Percentiles rank a stretch among this genome's conserved stretches.
phyloP scores from a whole-genome alignment of 2,888 invertebrate species.

The Drosophila infuscata region DNA sequence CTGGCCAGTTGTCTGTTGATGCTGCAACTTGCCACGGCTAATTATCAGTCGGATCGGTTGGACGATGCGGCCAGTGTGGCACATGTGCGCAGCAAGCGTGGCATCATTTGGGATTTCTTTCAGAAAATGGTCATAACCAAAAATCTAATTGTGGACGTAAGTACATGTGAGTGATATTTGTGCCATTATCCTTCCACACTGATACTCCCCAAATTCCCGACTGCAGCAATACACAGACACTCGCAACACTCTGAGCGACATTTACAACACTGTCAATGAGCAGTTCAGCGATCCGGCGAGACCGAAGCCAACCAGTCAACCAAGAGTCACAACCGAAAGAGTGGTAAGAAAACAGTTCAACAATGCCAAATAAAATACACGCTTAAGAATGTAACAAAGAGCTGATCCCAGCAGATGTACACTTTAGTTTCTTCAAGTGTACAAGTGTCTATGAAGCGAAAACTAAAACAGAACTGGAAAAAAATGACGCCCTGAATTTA shows the following conservation, averaged over 20 bases:
- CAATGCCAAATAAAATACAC: neutral
- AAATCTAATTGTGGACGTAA: conserved; percentile 82
- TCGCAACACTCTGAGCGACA: conserved; percentile 77
- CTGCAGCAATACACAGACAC: conserved; percentile 84
- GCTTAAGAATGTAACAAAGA: neutral
- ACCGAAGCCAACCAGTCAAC: conserved; percentile 68
- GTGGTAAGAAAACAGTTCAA: conserved; percentile 50
- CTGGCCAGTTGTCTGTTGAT: conserved; percentile 34
- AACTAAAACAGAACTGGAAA: neutral
- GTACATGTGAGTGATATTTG: conserved; percentile 24
- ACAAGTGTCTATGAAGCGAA: neutral
- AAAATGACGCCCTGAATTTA: neutral
- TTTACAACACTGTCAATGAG: conserved; percentile 82
- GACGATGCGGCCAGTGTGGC: conserved; percentile 18
- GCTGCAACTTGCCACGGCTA: conserved; percentile 15
- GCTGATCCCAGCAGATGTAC: neutral
- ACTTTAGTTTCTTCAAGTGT: neutral
- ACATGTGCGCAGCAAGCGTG: conserved; percentile 78
- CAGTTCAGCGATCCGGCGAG: conserved; percentile 83
- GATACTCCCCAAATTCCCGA: neutral
- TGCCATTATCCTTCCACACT: neutral
- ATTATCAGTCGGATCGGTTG: neutral
- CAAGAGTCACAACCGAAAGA: conserved; percentile 61
- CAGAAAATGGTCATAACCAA: conserved; percentile 83
- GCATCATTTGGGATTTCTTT: conserved; percentile 82